These are phyloP conservation scores for Tauraco hartlaubi DNA, from an alignment of 2,797 vertebrate genomes.

Conservation along the genomic window DNA sequence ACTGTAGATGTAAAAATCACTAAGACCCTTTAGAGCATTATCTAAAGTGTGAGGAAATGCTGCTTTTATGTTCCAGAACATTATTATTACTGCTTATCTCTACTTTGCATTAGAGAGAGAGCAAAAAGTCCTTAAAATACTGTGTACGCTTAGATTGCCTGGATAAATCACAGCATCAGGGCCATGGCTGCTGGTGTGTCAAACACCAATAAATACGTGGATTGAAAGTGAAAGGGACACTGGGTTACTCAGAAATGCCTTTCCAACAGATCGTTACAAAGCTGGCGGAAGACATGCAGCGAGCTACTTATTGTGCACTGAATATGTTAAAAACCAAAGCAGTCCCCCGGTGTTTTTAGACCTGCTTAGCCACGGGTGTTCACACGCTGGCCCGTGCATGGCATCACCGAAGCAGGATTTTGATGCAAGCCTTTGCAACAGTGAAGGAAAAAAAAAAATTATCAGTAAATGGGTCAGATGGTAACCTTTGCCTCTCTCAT, in stretches of 20 bases:
- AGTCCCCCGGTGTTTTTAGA: background rate
- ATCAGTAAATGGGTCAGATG: background rate
- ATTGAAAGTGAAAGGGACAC: background rate
- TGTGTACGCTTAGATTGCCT: background rate
- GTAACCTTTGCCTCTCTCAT: background rate
- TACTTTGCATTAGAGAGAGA: background rate
- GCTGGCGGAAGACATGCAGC: background rate
- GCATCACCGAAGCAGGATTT: background rate
- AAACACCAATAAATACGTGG: accelerated
- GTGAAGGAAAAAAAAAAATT: background rate
- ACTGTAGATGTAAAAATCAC: background rate
- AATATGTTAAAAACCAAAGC: background rate
- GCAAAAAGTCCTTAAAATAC: background rate
- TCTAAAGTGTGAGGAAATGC: background rate
- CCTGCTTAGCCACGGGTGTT: background rate
- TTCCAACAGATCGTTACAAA: background rate
- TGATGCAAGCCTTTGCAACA: background rate
- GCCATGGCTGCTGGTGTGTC: background rate
- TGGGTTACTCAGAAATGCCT: background rate
- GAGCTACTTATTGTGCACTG: background rate
- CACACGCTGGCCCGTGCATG: accelerated
- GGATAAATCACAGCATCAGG: background rate
- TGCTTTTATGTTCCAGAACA: background rate
- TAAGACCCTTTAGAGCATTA: background rate
- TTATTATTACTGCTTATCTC: constrained; percentile 7